phyloP scores from a whole-genome alignment of 2,888 invertebrate genomes.

The Elegia similella region DNA sequence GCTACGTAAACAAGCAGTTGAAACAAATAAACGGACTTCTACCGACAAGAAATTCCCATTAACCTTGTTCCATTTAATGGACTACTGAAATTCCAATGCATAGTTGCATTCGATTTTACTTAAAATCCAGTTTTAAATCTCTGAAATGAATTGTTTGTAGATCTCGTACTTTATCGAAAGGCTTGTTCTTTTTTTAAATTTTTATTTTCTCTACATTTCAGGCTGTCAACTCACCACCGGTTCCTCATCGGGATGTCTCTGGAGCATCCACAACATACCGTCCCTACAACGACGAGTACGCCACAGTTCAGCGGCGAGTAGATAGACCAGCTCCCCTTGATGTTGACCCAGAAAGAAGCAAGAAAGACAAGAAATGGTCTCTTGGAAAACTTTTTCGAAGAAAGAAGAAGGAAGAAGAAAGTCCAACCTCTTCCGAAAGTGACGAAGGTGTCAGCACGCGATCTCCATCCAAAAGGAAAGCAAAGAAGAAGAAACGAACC shows the following conservation, averaged over 20 bases:
- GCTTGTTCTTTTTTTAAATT: constrained; percentile 27
- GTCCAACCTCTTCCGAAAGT: constrained; percentile 79
- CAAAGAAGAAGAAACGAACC: constrained; percentile 78
- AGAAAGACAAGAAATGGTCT: constrained; percentile 89
- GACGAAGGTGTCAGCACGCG: constrained; percentile 69
- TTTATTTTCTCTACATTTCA: constrained; percentile 40
- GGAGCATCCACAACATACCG: constrained; percentile 54
- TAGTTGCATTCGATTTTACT: not conserved
- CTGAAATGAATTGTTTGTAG: not conserved
- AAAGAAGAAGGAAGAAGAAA: constrained; percentile 86
- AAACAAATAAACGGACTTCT: not conserved
- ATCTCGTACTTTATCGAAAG: not conserved
- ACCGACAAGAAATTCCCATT: constrained; percentile 6
- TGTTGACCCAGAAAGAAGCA: constrained; percentile 62
- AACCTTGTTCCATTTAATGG: not conserved
- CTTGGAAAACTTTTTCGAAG: constrained; percentile 89
- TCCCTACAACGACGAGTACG: constrained; percentile 69
- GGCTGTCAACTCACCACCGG: constrained; percentile 78
- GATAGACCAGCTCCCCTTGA: constrained; percentile 58
- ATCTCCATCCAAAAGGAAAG: constrained; percentile 66
- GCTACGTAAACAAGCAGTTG: not conserved
- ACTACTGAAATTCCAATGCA: not conserved
- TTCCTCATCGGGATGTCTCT: constrained; percentile 67
- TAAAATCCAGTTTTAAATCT: not conserved
- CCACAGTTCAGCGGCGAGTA: constrained; percentile 57